phyloP scores from a whole-genome alignment of 1,140 invertebrate species.

The Pseudomyrmex dendroicus region DNA sequence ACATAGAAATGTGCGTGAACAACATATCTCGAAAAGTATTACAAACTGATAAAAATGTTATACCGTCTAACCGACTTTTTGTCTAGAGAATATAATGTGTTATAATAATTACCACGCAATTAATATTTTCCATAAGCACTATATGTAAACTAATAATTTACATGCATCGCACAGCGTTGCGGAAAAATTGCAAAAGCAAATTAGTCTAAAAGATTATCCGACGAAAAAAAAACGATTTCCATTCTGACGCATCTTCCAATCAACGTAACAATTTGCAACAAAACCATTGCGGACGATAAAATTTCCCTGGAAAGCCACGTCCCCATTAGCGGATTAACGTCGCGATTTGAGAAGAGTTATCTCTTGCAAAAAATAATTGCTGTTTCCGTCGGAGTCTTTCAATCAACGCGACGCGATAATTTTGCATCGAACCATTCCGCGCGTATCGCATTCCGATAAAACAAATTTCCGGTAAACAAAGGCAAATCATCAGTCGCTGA shows the following conservation, averaged over 20 bases:
- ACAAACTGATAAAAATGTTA: too few relatives aligned
- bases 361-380: conserved; percentile 55
- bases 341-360: conserved; percentile 54
- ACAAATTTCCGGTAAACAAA: conserved; percentile 21
- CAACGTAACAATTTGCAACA: conserved; percentile 49
- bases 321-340: conserved; percentile 51
- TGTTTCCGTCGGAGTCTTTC: conserved; percentile 9
- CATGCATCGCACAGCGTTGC: neutral
- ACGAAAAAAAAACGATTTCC: conserved; percentile 50
- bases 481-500: neutral
- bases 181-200: conserved; percentile 25
- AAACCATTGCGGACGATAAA: conserved; percentile 49
- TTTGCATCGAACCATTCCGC: conserved; percentile 9
- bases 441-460: neutral
- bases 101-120: conserved; percentile 12
- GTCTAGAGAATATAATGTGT: neutral
- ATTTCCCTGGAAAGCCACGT: conserved; percentile 35
- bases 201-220: conserved; percentile 44
- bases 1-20: too few relatives aligned
- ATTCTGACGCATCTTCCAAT: conserved; percentile 44
- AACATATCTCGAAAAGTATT: too few relatives aligned
- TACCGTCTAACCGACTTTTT: neutral
- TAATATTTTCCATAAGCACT: conserved; percentile 24
- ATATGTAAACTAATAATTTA: conserved; percentile 4
- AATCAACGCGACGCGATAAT: conserved; percentile 31